Conservation (phyloP, 2,113 vertebrate species). For the Cyprinodon brontotheroides region DNA sequence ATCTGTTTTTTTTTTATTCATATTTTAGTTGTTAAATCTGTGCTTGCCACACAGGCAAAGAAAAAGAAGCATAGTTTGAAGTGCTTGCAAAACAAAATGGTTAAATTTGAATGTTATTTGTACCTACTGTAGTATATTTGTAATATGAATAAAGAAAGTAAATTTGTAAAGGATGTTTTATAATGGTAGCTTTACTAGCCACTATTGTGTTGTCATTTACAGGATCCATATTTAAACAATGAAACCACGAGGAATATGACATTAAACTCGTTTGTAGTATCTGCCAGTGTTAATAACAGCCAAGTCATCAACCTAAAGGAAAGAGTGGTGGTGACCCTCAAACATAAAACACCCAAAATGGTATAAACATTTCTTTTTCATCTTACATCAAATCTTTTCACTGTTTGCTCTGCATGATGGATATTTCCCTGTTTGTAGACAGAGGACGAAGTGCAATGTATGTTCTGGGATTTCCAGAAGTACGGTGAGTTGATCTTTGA, state of each 20-base stretch:
- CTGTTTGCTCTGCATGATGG: background rate
- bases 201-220: conserved; percentile 27
- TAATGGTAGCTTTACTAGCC: no score
- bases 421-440: conserved; percentile 70
- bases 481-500: conserved; percentile 78
- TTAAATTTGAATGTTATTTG: background rate
- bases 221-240: conserved; percentile 67
- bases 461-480: conserved; percentile 87
- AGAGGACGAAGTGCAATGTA: conserved; percentile 70
- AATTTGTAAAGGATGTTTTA: background rate
- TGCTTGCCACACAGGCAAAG: background rate
- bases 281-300: conserved; percentile 83
- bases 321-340: conserved; percentile 81
- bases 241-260: conserved; percentile 17
- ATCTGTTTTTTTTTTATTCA: background rate
- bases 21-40: background rate
- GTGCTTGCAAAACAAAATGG: background rate
- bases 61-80: background rate
- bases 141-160: background rate
- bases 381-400: background rate
- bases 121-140: background rate
- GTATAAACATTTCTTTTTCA: conserved; percentile 57
- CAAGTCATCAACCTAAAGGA: conserved; percentile 78
- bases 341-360: conserved; percentile 70
- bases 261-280: conserved; percentile 85